These are phyloP conservation scores for Myotis lucifugus DNA, from an alignment of 2,113 vertebrate genomes.

Conservation along the genomic window DNA sequence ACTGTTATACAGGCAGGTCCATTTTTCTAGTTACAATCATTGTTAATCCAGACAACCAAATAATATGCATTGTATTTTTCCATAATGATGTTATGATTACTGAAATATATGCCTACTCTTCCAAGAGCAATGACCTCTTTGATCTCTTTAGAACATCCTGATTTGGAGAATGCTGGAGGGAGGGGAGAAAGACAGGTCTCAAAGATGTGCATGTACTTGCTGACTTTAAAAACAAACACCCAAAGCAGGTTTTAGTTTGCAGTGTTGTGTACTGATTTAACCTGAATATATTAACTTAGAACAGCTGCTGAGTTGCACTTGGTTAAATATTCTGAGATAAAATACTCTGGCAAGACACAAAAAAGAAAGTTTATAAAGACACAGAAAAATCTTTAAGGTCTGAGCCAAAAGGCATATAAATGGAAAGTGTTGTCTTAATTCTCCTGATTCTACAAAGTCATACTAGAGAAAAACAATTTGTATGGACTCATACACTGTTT, in stretches of 20 bases:
- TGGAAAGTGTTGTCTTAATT: slow-evolving; percentile 45
- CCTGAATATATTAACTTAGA: slow-evolving; percentile 57
- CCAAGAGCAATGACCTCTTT: not conserved
- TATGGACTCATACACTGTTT: not conserved
- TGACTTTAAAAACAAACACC: slow-evolving; percentile 35
- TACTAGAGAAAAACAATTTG: not conserved
- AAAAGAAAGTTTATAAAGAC: slow-evolving; percentile 60
- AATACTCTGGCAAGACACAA: slow-evolving; percentile 62
- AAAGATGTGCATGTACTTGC: not conserved
- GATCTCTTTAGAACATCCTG: not conserved
- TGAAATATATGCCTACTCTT: not conserved
- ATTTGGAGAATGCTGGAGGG: not conserved
- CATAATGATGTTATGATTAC: slow-evolving; percentile 3
- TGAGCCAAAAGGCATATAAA: slow-evolving; percentile 58
- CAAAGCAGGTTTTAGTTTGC: slow-evolving; percentile 32
- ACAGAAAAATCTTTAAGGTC: slow-evolving; percentile 46
- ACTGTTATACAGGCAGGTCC: not conserved
- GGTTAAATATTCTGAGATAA: slow-evolving; percentile 67
- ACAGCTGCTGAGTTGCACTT: slow-evolving; percentile 61
- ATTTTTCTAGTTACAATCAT: not conserved
- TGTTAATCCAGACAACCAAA: not conserved
- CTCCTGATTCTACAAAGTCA: not conserved
- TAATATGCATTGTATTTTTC: not conserved
- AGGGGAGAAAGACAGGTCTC: not conserved
- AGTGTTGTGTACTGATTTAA: slow-evolving; percentile 57